phyloP scores from a whole-genome alignment of 2,888 invertebrate genomes.

The Tipula lateralis region DNA sequence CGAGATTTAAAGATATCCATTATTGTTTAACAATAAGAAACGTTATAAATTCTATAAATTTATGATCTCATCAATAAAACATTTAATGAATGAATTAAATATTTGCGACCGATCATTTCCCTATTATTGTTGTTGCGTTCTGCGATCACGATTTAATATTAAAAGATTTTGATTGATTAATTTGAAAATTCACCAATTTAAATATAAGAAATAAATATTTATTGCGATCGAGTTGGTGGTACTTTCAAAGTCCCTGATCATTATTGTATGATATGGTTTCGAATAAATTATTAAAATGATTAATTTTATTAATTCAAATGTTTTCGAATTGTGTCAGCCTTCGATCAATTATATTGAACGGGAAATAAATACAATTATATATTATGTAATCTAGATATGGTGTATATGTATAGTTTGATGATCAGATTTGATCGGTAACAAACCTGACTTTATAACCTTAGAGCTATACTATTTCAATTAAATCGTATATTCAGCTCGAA shows the following conservation, averaged over 20 bases:
- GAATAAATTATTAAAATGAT: not conserved
- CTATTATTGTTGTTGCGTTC: not conserved
- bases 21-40: not conserved
- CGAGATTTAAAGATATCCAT: not conserved
- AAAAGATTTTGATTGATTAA: not conserved
- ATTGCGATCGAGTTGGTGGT: not conserved
- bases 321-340: not conserved
- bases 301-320: constrained; percentile 2
- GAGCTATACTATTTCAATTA: no score
- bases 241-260: not conserved
- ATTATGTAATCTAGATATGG: not conserved
- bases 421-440: not conserved
- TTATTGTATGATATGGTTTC: not conserved
- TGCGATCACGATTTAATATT: not conserved
- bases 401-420: not conserved
- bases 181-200: not conserved
- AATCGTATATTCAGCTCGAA: not conserved
- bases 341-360: not conserved
- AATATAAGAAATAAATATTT: not conserved
- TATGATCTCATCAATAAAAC: not conserved
- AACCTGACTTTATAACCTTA: not conserved
- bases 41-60: not conserved
- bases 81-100: not conserved
- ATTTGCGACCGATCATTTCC: not conserved
- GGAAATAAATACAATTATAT: not conserved